Evolutionary conservation across 2,797 vertebrate species (phyloP).

Genomic region (Masticophis lateralis): DNA sequence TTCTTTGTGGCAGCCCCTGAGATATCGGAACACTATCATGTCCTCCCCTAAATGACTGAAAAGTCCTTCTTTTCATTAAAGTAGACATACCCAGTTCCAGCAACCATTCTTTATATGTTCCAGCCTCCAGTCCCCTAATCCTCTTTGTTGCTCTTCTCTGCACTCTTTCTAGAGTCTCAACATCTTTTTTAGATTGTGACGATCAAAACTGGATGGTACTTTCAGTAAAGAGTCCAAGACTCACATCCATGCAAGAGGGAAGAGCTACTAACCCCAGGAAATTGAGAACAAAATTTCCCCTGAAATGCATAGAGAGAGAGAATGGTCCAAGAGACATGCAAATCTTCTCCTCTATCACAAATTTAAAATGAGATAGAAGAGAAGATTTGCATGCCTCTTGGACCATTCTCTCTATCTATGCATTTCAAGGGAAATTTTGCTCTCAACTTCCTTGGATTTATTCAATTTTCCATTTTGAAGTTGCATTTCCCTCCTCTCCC

Average conservation of each 20-base stretch:
- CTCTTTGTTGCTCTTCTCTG: background rate
- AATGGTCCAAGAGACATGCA: too few species aligned
- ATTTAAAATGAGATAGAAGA: background rate
- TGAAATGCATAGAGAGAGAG: too few species aligned
- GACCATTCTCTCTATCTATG: background rate
- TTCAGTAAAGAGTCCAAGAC: background rate
- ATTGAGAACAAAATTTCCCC: too few species aligned
- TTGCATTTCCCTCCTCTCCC: background rate
- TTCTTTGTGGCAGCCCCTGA: background rate
- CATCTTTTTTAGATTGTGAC: background rate
- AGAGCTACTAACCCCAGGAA: background rate
- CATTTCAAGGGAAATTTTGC: background rate
- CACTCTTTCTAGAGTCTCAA: background rate
- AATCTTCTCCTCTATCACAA: too few species aligned
- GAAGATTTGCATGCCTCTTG: background rate
- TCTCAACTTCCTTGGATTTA: background rate
- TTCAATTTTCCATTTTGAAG: background rate
- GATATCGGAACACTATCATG: background rate
- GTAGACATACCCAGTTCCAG: background rate
- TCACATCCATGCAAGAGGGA: background rate
- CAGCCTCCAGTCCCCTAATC: background rate
- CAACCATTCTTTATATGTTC: background rate
- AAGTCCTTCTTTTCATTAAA: background rate
- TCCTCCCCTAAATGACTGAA: background rate
- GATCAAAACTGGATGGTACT: background rate